A percentile compares a stretch with the other conserved stretches of the same genome.
Evolutionary conservation across 1,140 invertebrate genomes (phyloP).

Genomic region (Aleiodes sp.): DNA sequence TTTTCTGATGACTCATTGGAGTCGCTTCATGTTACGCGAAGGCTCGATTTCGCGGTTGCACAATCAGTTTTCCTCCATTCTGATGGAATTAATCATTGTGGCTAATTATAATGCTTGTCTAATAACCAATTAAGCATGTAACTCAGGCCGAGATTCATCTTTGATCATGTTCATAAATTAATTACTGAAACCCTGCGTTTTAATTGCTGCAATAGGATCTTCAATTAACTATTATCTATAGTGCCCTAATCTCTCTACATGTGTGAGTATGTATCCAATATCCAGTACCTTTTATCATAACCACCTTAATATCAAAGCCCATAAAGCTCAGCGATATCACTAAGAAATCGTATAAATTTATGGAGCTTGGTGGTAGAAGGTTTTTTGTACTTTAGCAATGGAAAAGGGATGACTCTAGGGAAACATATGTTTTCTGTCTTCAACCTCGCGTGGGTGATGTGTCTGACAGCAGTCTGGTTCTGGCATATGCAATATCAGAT

Average conservation of each 20-base stretch:
- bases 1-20: background rate
- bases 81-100: background rate
- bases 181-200: background rate
- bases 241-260: background rate
- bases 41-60: background rate
- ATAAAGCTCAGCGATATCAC: background rate
- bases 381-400: background rate
- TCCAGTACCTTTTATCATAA: too few species aligned
- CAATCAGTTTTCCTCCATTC: background rate
- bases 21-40: background rate
- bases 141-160: too few species aligned
- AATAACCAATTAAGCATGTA: background rate
- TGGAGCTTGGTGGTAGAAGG: background rate
- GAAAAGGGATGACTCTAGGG: background rate
- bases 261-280: background rate
- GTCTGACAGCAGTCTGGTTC: conserved; percentile 21
- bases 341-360: background rate
- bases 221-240: background rate
- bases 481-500: background rate
- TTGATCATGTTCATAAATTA: too few species aligned
- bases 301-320: background rate
- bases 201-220: background rate
- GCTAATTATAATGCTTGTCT: background rate
- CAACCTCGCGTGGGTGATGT: conserved; percentile 11
- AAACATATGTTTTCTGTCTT: background rate